Conservation (phyloP, 2,113 vertebrate genomes). For the Pangasianodon hypophthalmus region DNA sequence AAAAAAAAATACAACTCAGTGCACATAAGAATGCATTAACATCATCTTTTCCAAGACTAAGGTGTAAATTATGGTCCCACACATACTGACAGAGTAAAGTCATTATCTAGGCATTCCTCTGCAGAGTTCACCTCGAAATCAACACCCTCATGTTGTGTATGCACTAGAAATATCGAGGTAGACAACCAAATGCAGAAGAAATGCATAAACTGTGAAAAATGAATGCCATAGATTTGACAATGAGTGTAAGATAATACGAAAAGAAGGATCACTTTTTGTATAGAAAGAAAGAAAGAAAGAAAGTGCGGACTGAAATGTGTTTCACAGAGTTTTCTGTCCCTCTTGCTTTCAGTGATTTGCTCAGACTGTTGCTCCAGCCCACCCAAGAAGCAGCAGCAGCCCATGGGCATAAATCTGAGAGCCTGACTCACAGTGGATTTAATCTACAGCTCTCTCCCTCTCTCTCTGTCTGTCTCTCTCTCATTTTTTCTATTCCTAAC, state of each 20-base stretch:
- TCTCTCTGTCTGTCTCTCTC: conserved; percentile 43
- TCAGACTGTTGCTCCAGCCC: conserved; percentile 71
- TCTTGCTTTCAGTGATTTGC: conserved; percentile 39
- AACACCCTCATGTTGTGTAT: background rate
- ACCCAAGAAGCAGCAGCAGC: conserved; percentile 83
- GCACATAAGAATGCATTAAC: background rate
- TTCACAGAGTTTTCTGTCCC: conserved; percentile 73
- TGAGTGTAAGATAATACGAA: background rate
- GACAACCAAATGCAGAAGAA: background rate
- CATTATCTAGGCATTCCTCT: background rate
- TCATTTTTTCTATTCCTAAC: conserved; percentile 57
- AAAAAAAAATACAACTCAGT: background rate
- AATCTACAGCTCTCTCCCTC: conserved; percentile 74
- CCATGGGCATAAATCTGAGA: conserved; percentile 83
- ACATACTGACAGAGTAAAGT: background rate
- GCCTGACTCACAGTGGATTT: conserved; percentile 79
- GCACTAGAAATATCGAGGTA: background rate
- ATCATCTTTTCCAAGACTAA: background rate
- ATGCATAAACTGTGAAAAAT: background rate
- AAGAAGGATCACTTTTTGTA: background rate
- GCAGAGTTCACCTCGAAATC: background rate
- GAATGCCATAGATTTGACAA: background rate
- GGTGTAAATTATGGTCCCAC: background rate
- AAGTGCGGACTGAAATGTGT: conserved; percentile 68
- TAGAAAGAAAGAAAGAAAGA: conserved; percentile 1